These are phyloP conservation scores for Danio albolineatus DNA, from an alignment of 2,797 vertebrate species.

Conservation along the genomic window DNA sequence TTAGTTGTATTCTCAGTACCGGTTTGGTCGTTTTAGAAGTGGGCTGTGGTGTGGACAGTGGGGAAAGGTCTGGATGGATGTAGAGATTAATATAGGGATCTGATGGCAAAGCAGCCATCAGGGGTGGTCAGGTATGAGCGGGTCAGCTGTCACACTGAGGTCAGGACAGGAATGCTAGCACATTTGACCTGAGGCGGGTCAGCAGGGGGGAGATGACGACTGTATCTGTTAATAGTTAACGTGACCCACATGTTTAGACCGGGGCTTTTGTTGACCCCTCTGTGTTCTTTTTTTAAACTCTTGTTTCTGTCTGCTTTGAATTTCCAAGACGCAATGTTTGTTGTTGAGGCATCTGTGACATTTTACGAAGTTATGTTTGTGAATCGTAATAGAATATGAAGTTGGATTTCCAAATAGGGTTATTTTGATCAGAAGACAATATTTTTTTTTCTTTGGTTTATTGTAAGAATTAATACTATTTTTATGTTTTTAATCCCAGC, in stretches of 20 bases:
- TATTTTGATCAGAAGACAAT: too few species aligned
- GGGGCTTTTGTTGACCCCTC: constrained; percentile 26
- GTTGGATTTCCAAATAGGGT: background rate
- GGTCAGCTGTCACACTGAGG: constrained; percentile 82
- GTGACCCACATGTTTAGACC: constrained; percentile 47
- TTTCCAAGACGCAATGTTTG: constrained; percentile 5
- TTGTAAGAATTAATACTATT: too few species aligned
- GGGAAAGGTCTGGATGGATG: constrained; percentile 57
- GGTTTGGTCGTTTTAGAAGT: constrained; percentile 36
- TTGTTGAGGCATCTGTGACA: background rate
- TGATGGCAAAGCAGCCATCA: constrained; percentile 70
- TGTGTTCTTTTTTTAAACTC: constrained; percentile 28
- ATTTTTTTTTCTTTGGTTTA: too few species aligned
- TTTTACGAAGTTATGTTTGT: background rate
- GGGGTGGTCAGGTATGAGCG: constrained; percentile 76
- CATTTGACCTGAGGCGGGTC: constrained; percentile 64
- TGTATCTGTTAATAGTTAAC: constrained; percentile 59
- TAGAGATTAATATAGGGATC: constrained; percentile 72
- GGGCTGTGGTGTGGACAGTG: constrained; percentile 52
- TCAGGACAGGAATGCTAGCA: constrained; percentile 76
- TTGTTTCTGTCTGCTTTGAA: constrained; percentile 10
- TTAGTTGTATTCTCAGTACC: constrained; percentile 48
- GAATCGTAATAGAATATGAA: background rate
- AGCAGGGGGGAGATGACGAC: constrained; percentile 45
- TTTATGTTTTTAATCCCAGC: background rate